phyloP scores from a whole-genome alignment of 2,888 invertebrate genomes.

The Drosophila robusta region DNA sequence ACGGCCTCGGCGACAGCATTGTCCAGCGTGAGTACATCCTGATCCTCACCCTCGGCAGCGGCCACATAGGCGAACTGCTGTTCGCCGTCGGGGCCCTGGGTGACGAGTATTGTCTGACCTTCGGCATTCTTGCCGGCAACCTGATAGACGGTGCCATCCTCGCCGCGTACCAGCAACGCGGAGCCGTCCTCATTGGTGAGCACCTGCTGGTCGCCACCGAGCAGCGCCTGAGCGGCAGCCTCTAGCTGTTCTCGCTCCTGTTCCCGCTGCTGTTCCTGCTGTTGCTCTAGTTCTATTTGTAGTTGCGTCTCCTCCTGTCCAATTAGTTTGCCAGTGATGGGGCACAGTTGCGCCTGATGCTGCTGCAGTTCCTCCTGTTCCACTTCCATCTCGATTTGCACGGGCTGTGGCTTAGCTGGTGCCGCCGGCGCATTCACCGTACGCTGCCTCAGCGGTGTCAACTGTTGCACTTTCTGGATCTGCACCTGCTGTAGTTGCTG shows the following conservation, averaged over 20 bases:
- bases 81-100: conserved; percentile 91
- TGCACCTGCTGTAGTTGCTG: conserved; percentile 63
- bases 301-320: conserved; percentile 87
- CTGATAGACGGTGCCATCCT: conserved; percentile 89
- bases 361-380: conserved; percentile 75
- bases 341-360: conserved; percentile 88
- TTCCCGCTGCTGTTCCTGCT: conserved; percentile 78
- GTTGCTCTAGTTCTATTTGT: conserved; percentile 74
- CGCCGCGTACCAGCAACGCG: conserved; percentile 92
- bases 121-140: conserved; percentile 93
- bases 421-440: conserved; percentile 82
- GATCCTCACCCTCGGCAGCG: conserved; percentile 87
- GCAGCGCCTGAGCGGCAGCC: conserved; percentile 78
- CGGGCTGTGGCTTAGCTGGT: conserved; percentile 76
- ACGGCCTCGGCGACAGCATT: conserved; percentile 85
- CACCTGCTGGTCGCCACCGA: conserved; percentile 83
- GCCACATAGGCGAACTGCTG: conserved; percentile 90
- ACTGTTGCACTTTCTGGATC: conserved; percentile 86
- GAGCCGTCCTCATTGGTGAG: conserved; percentile 87
- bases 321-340: conserved; percentile 87
- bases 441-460: conserved; percentile 85
- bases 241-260: conserved; percentile 76
- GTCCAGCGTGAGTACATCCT: conserved; percentile 85
- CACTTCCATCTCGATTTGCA: conserved; percentile 58
- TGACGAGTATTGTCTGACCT: conserved; percentile 90